A percentile compares a stretch with the other conserved stretches of the same genome.
These are phyloP conservation scores for Diadegma fenestrale DNA, from an alignment of 2,888 invertebrate species.

Conservation along the genomic window DNA sequence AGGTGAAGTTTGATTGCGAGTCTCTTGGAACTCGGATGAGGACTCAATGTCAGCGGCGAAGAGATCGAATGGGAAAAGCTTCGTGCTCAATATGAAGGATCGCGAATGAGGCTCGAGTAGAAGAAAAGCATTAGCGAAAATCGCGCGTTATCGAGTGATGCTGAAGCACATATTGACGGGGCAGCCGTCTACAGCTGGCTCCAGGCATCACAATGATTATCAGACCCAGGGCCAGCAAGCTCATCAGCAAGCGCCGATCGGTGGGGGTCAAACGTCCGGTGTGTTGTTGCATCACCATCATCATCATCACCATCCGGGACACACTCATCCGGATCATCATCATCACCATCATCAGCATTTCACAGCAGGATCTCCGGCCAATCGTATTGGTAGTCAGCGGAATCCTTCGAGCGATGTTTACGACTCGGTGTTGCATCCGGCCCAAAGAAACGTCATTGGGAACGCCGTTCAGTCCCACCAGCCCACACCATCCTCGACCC, in stretches of 20 bases:
- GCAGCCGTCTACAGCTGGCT: constrained; percentile 86
- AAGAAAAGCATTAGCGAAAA: constrained; percentile 13
- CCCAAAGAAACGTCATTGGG: constrained; percentile 67
- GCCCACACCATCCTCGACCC: constrained; percentile 80
- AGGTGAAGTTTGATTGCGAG: background rate
- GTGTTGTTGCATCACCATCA: constrained; percentile 68
- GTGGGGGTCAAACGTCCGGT: constrained; percentile 62
- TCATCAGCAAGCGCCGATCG: constrained; percentile 38
- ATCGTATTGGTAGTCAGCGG: constrained; percentile 34
- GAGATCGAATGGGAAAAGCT: background rate
- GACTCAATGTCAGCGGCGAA: background rate
- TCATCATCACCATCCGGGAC: constrained; percentile 68
- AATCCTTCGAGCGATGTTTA: constrained; percentile 79
- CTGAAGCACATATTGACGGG: constrained; percentile 90
- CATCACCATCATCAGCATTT: constrained; percentile 70
- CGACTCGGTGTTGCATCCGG: constrained; percentile 78
- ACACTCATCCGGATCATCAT: constrained; percentile 59
- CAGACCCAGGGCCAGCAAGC: constrained; percentile 70
- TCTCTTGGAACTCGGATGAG: background rate
- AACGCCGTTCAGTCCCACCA: constrained; percentile 70
- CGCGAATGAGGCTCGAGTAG: constrained; percentile 4
- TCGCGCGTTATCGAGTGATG: constrained; percentile 85
- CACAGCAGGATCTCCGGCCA: constrained; percentile 58
- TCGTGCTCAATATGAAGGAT: constrained; percentile 28
- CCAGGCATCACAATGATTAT: constrained; percentile 85